Evolutionary conservation across 1,140 invertebrate genomes (phyloP), one percentile per base, ranked within the genome.

Genomic region (Lepidostoma basale): DNA sequence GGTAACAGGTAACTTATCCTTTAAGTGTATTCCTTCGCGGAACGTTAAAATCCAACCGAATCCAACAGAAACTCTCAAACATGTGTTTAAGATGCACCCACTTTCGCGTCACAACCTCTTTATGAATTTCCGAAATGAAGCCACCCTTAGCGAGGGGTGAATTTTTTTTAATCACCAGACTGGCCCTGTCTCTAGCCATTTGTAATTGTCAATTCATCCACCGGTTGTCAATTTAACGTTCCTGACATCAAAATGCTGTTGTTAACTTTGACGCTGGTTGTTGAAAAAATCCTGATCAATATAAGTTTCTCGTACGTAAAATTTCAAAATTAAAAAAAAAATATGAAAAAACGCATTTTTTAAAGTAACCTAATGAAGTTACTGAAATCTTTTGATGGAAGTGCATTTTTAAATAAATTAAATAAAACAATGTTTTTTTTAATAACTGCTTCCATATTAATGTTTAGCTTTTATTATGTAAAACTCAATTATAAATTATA

Each of bases 141-240:
- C 5, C 33, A 6, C 14, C 14, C 14, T 3, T 6, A n/a, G n/a
- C n/a, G n/a, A n/a, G n/a, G n/a, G n/a, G n/a, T 36, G 10, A 6
- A 36, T 12, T 9, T 36, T 36, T 36, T 36, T 54, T 16, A 12
- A 39, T 59, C 54, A 59, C 54, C 54, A 59, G 40, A 59, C 54
- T 59, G 54, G 54, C 54, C 40, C 54, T 59, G 33, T 59, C 54
- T 18, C 14, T 33, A 59, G 54, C 54, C 54, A 59, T 59, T 33
- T 59, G 22, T n/a, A n/a, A n/a, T n/a, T n/a, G n/a, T 12, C 12
- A 25, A 23, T 5, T 42, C 22, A 26, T 25, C 26, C 62, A 54
- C 60, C 68, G 70, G 70, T 72, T 72, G 70, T 72, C 58, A 68
- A 59, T 72, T 72, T 72, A 72, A 72, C 70, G 70, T 72, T 72